Evolutionary conservation across 2,797 vertebrate genomes (phyloP).

Genomic region (Menidia menidia): DNA sequence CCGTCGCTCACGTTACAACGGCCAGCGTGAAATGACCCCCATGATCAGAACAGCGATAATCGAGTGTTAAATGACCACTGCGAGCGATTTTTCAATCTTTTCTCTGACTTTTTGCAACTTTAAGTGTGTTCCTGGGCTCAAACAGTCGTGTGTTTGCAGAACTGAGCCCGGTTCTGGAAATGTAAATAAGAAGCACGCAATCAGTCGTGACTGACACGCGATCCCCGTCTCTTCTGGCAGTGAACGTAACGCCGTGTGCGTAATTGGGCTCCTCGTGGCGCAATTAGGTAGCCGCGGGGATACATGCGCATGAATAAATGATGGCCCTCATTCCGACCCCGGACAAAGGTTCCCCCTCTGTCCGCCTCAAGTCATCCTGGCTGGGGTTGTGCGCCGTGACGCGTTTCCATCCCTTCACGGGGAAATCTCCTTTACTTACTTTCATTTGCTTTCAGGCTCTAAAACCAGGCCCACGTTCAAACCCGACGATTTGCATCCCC

Average conservation of each 20-base stretch:
- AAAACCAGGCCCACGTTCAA: background rate
- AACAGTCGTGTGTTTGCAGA: conserved; percentile 29
- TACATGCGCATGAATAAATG: conserved; percentile 73
- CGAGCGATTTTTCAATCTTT: background rate
- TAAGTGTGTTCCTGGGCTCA: background rate
- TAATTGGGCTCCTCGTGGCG: conserved; percentile 66
- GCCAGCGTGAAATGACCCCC: background rate
- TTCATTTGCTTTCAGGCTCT: background rate
- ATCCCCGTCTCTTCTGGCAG: conserved; percentile 45
- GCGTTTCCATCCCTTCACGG: background rate
- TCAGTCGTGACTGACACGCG: conserved; percentile 51
- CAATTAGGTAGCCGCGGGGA: conserved; percentile 63
- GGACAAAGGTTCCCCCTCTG: conserved; percentile 64
- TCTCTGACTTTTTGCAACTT: conserved; percentile 3
- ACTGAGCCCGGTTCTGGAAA: conserved; percentile 45
- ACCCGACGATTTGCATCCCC: background rate
- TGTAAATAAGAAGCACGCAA: conserved; percentile 70
- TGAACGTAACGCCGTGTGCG: conserved; percentile 45
- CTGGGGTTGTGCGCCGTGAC: conserved; percentile 8
- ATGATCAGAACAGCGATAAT: conserved; percentile 30
- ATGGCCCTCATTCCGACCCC: conserved; percentile 50
- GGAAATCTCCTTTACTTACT: background rate
- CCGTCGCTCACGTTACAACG: conserved; percentile 9
- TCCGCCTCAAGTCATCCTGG: conserved; percentile 39
- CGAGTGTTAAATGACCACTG: conserved; percentile 19